Conservation (phyloP, 2,888 invertebrate species). For the Ormia ochracea region DNA sequence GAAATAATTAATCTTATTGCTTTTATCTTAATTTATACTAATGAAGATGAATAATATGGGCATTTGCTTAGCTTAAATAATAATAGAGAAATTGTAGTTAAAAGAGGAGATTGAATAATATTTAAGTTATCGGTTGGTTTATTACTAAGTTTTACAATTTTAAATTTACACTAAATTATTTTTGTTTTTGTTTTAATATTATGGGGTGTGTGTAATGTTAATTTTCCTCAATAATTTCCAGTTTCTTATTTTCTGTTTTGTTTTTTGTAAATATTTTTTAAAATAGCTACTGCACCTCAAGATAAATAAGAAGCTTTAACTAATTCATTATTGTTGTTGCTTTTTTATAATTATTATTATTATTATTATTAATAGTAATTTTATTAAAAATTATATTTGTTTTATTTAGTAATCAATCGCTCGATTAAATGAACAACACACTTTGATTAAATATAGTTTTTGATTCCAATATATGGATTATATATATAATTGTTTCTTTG, state of each 20-base stretch:
- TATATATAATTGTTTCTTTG: slow-evolving; percentile 37
- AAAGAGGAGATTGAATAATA: background rate
- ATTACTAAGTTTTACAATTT: slow-evolving; percentile 52
- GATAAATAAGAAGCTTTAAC: slow-evolving; percentile 57
- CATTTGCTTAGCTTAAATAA: background rate
- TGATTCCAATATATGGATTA: background rate
- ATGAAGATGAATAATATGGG: background rate
- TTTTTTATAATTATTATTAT: no score
- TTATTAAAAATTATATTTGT: slow-evolving; percentile 10
- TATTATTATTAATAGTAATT: slow-evolving; percentile 31
- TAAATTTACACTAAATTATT: slow-evolving; percentile 57
- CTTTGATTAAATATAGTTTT: slow-evolving; percentile 58
- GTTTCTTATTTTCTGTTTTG: no score
- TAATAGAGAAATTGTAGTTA: background rate
- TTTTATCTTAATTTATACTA: slow-evolving; percentile 23
- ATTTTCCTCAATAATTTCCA: slow-evolving; percentile 39
- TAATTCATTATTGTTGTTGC: slow-evolving; percentile 50
- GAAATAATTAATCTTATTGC: slow-evolving; percentile 18
- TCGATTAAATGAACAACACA: slow-evolving; percentile 57
- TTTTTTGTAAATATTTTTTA: slow-evolving; percentile 12
- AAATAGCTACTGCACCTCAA: slow-evolving; percentile 60
- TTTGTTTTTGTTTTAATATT: slow-evolving; percentile 37
- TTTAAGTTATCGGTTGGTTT: background rate
- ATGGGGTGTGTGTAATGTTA: slow-evolving; percentile 27
- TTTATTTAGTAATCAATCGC: slow-evolving; percentile 29